Conservation (phyloP, 1,140 invertebrate genomes). For the Drosophila chauvacae region DNA sequence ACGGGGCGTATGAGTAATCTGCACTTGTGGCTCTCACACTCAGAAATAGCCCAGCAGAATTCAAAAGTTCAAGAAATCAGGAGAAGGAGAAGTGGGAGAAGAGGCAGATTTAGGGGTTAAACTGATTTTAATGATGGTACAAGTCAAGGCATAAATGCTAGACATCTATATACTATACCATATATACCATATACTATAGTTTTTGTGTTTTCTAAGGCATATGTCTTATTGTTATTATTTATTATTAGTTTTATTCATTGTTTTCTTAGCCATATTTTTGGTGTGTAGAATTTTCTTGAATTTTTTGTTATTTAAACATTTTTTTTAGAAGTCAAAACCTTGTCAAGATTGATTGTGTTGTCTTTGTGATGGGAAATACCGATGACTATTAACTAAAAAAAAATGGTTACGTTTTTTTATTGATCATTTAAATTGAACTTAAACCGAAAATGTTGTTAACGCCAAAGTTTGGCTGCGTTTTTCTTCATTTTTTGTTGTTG, state of each 20-base stretch:
- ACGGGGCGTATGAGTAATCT: slow-evolving; percentile 43
- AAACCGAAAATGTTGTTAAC: slow-evolving; percentile 6
- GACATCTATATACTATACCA: no score
- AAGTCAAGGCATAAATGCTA: not conserved
- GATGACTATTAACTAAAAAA: no score
- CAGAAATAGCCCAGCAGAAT: slow-evolving; percentile 1
- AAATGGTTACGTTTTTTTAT: not conserved
- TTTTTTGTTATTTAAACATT: not conserved
- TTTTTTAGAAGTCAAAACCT: no score
- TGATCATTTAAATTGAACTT: slow-evolving; percentile 15
- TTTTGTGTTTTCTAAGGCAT: no score
- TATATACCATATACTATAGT: no score
- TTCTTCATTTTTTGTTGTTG: slow-evolving; percentile 3
- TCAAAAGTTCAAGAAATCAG: slow-evolving; percentile 2
- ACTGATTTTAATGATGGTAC: slow-evolving; percentile 6
- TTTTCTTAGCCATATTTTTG: not conserved
- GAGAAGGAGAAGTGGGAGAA: not conserved
- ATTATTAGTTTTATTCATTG: not conserved
- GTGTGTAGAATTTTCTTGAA: not conserved
- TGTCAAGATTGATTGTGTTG: no score
- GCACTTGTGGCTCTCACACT: slow-evolving; percentile 16
- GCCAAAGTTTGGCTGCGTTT: slow-evolving; percentile 9
- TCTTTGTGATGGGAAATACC: no score
- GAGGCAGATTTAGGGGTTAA: not conserved
- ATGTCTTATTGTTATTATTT: not conserved